Evolutionary conservation across 1,140 invertebrate genomes (phyloP), one percentile per base, ranked within the genome.

Genomic region (Temnothorax nylanderi): DNA sequence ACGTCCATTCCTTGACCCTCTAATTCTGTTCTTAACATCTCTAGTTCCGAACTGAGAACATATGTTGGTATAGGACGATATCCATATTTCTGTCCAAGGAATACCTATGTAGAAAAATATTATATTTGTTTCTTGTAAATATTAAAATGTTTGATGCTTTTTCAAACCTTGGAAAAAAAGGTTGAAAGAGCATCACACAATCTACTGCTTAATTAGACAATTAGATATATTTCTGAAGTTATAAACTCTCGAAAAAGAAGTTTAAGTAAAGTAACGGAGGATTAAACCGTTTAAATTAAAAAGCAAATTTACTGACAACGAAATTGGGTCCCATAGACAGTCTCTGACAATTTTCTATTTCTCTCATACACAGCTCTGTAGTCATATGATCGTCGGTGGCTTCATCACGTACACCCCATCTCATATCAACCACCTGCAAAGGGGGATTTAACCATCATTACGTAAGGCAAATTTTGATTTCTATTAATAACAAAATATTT

Each of bases 351-450:
- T 99, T 99, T 94, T 98, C 97, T 84, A 99, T 99, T 96, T 99
- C 99, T 87, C 98, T 97, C 98, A 99, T 99, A 93, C 99, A 99
- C 0, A 99, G 96, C 92, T 99, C 98, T 0, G 99, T 99, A 10
- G 99, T 99, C 98, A 99, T 99, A 95, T 99, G 99, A 97, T 99
- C 99, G 94, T 99, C 99, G 0, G 99, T 99, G 0, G 99, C 99
- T 95, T 99, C 99, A 92, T 99, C 99, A 92, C 98, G 96, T 3
- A 99, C 98, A 32, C 99, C 99, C 99, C 99, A 99, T 94, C 99
- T 96, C 99, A 99, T 99, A 95, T 99, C 99, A 32, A 99, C 99
- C 0, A 99, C 99, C 98, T 99, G 90, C 1, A 91, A 58, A 58
- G 47, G 32, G 13, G 54, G 34, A 49, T 85, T 86, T 88, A 62